These are phyloP conservation scores for Alfaro cultratus DNA, from an alignment of 2,797 vertebrate species.

Conservation along the genomic window DNA sequence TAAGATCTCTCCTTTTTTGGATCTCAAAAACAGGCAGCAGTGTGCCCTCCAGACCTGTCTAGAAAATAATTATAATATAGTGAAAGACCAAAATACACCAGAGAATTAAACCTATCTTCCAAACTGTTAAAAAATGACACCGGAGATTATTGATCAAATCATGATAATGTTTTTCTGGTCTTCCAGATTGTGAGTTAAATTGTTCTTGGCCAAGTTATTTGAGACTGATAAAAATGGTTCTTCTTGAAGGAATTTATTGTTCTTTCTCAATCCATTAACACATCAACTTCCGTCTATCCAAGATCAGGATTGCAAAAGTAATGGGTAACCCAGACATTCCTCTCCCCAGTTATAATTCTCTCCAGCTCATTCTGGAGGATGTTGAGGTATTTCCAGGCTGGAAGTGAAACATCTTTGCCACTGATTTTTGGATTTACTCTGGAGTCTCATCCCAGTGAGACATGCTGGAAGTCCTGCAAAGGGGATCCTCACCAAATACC, in stretches of 20 bases:
- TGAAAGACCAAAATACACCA: neutral
- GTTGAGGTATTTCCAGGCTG: neutral
- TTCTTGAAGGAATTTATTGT: neutral
- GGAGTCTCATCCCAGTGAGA: neutral
- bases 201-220: neutral
- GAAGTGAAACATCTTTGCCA: neutral
- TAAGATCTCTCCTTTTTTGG: neutral
- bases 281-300: neutral
- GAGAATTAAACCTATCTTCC: neutral
- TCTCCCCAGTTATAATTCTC: neutral
- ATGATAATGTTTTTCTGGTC: neutral
- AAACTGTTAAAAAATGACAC: neutral
- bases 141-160: neutral
- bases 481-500: neutral
- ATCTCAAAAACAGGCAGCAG: neutral
- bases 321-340: neutral
- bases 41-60: neutral
- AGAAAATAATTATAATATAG: neutral
- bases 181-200: neutral
- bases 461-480: neutral
- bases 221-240: neutral
- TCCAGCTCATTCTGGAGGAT: neutral
- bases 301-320: neutral
- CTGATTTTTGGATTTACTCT: neutral
- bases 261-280: neutral